Evolutionary conservation across 2,113 vertebrate genomes (phyloP), one percentile per base, ranked within the genome.

Genomic region (Corynorhinus townsendii): DNA sequence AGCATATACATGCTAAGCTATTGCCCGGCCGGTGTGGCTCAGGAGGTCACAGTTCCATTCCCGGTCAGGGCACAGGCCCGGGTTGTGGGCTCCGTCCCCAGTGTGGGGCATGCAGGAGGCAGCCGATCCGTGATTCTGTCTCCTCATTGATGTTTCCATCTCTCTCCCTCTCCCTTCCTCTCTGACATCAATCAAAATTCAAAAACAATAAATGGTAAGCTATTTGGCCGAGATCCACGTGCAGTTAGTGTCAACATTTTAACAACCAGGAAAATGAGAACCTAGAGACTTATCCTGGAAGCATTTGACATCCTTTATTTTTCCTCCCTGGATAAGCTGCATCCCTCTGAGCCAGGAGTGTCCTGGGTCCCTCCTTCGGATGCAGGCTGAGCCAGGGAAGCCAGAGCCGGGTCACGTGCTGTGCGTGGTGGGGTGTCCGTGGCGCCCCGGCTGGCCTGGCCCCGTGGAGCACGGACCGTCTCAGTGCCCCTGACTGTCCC

Each of bases 291-390:
- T 40, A 9, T 28, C 66, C 49, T 71, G 54, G 16, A 59, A 68
- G 35, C 14, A 20, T 7, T 69, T 43, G 28, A 28, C 35, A 43
- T 40, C 26, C 24, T 4, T 62, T 28, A 19, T 17, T 3, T 43
- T 26, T 33, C 16, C 49, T 52, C 8, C 30, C 68, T 49, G 15
- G 15, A 1, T 33, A 30, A 76, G 7, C 4, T 90, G 82, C 12
- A 66, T 49, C 14, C 16, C 54, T 52, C 30, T 45, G 16, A 45
- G 28, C 26, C 19, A 16, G 38, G 77, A 22, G 35, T 3, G 0
- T 3, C 1, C 0, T n/a, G 0, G 1, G 26, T 40, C 38, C n/a
- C 82, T 38, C 2, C 7, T 62, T 1, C 38, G 1, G 24, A 4
- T 45, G 49, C 4, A 7, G 47, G n/a, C 38, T 72, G 47, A 11